Evolutionary conservation across 2,797 vertebrate species (phyloP), one percentile per base, ranked within the genome.

Genomic region (Eulemur mongoz): DNA sequence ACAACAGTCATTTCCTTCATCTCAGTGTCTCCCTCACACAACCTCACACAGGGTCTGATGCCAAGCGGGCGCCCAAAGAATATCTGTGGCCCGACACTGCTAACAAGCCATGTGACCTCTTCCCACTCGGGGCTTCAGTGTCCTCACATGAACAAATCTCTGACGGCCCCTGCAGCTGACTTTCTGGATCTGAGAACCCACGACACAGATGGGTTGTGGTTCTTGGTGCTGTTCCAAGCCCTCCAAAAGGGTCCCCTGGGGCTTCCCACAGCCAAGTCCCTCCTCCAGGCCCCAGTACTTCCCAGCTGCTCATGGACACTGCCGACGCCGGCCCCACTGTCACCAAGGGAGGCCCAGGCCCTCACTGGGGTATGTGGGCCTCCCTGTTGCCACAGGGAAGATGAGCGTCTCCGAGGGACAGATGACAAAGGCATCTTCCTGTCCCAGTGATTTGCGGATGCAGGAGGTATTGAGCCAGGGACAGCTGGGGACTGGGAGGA

Each of bases 401-500:
- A 96, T 57, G 78, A 65, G 76, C 22, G 23, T 92, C 95, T 95
- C 95, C 4, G 7, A 85, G 97, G 97, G 96, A 98, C 96, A 97
- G 96, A 95, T 91, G 80, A 98, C 96, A 98, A 98, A 98, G 97
- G 94, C 97, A 75, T 97, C 98, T 98, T 96, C 98, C 94, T 98
- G 95, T 92, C 93, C 57, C 91, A 96, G 97, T 97, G 97, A 96
- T 97, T 97, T 96, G 97, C 97, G 9, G 1, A 86, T 2, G 35
- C 57, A 45, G 67, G 52, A 84, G 83, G 97, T 97, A 97, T 86
- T 98, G 97, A 98, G 97, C 92, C 90, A 78, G 92, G 88, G 97
- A 96, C 97, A 52, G 2, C 97, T 83, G 86, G 70, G 87, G 75
- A 1, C 12, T 27, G 93, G 79, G 95, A n/a, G 70, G 97, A 94